Conservation (phyloP, 53 echinoderm and acorn worm species). For the Apostichopus leukothele region DNA sequence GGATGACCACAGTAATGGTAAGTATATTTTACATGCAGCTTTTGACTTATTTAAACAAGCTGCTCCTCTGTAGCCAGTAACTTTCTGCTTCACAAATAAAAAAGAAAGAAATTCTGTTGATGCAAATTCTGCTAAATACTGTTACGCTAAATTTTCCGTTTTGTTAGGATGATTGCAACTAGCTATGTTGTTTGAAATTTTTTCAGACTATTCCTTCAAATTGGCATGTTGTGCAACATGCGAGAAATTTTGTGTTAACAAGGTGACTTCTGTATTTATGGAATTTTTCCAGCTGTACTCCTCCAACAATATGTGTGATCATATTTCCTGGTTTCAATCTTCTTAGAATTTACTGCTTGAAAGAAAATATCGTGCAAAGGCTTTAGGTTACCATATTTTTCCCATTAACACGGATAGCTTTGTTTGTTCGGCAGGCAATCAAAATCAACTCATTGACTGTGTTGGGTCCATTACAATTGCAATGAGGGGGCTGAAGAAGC, state of each 20-base stretch:
- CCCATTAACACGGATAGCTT: no score
- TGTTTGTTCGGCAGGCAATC: not conserved
- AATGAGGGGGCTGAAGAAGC: not conserved
- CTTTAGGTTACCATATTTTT: not conserved
- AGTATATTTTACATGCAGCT: not conserved
- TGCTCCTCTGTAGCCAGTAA: not conserved
- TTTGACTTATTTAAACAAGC: no score
- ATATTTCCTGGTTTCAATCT: no score
- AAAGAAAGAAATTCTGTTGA: not conserved
- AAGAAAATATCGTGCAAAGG: not conserved
- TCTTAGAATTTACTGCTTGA: not conserved
- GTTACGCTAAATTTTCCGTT: not conserved
- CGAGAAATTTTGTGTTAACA: no score
- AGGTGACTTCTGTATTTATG: no score
- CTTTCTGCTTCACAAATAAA: not conserved
- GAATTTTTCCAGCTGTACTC: no score
- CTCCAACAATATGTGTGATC: no score
- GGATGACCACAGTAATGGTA: not conserved
- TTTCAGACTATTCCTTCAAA: no score
- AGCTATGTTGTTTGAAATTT: not conserved
- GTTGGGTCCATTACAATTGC: slow-evolving; percentile 27
- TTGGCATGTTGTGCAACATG: no score
- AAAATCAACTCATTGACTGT: not conserved
- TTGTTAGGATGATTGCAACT: not conserved
- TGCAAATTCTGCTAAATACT: not conserved